Evolutionary conservation across 2,888 invertebrate species (phyloP), one percentile per base, ranked within the genome.

Genomic region (Apamea epomidion): DNA sequence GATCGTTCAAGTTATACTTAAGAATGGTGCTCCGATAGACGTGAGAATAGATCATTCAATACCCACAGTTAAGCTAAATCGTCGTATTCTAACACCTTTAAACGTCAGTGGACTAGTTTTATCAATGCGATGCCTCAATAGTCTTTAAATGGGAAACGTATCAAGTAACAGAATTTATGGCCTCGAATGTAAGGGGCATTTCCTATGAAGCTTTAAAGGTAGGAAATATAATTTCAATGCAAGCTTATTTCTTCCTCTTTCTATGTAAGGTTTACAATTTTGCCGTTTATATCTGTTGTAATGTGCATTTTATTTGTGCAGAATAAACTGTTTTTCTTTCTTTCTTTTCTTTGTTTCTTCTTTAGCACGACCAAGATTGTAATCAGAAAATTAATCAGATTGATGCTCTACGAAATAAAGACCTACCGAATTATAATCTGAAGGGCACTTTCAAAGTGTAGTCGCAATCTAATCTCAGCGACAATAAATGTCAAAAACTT

Each of bases 21-120:
- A 60, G 68, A 42, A 48, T 37, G 32, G 54, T 65, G 8, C 58
- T 29, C n/a, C 14, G 16, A 85, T 71, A 80, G 92, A 94, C 94
- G 84, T 85, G 84, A 93, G 92, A 94, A 95, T 94, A 83, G 93
- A 84, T 87, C 89, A 91, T 93, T 92, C 70, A 90, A 91, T 88
- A 89, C 88, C 82, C 84, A 86, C 88, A 85, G 87, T 90, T 86
- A 87, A 85, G 83, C 78, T 80, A 67, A 86, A 85, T 82, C 81
- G 82, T 82, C 87, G 87, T 87, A 90, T 87, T 88, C 91, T 91
- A 92, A 92, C 93, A 93, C 93, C 92, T 92, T 81, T 83, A 89
- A 89, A 84, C 86, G 80, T 81, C 86, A 83, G 14, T 80, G n/a
- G 71, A 85, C 87, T 88, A 88, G 90, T 89, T 89, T 89, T 89